These are phyloP conservation scores for Trididemnum nubilum DNA, from an alignment of 23 tunicate species.

Conservation along the genomic window DNA sequence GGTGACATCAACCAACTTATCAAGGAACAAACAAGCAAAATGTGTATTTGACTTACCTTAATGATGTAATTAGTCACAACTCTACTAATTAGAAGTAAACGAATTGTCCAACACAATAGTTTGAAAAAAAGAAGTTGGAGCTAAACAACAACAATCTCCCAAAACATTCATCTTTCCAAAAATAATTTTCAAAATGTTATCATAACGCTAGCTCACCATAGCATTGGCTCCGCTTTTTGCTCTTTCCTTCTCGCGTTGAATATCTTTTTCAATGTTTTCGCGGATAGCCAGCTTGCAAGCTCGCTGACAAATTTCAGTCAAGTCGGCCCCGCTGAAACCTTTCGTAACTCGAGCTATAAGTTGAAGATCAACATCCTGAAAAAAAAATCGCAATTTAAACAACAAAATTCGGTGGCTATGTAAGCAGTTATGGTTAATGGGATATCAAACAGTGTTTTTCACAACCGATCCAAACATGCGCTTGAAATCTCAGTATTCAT, in stretches of 20 bases:
- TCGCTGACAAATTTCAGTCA: conserved; percentile 97
- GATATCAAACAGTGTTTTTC: background rate
- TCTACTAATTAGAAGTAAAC: too few species aligned
- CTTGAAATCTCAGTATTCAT: background rate
- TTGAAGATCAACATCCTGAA: conserved; percentile 78
- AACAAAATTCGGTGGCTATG: background rate
- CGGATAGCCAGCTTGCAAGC: conserved; percentile 99
- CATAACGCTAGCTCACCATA: conserved; percentile 53
- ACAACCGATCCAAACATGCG: too few species aligned
- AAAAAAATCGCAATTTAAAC: background rate
- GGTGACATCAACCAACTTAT: too few species aligned
- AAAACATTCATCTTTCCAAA: too few species aligned
- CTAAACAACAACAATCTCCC: too few species aligned
- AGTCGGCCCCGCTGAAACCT: conserved; percentile 98
- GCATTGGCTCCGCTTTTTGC: conserved; percentile 59
- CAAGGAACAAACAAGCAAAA: too few species aligned
- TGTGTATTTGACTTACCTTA: too few species aligned
- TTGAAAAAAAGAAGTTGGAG: too few species aligned
- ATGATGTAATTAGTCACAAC: too few species aligned
- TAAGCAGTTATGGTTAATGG: background rate
- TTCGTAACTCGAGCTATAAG: conserved; percentile 92
- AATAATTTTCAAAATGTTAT: too few species aligned
- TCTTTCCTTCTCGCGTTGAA: conserved; percentile 64
- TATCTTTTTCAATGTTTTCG: conserved; percentile 90
- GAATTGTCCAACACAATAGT: too few species aligned